Conservation (phyloP, 2,888 invertebrate genomes). For the Aplocera efformata region DNA sequence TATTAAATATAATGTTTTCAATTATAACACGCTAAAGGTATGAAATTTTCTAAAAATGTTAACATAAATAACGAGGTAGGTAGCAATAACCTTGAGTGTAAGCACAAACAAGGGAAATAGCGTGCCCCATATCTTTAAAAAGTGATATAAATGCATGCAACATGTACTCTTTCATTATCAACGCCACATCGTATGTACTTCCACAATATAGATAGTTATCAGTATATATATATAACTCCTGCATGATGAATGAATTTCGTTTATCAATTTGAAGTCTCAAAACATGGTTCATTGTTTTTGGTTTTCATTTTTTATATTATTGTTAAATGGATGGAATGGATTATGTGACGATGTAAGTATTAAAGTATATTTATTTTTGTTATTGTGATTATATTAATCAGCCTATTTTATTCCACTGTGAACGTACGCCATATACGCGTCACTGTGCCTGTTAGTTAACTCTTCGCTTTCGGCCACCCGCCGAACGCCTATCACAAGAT, state of each 20-base stretch:
- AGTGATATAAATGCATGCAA: slow-evolving; percentile 19
- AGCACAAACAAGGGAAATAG: slow-evolving; percentile 19
- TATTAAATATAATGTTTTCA: too few species aligned
- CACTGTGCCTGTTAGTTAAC: too few species aligned
- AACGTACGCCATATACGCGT: too few species aligned
- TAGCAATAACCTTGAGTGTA: slow-evolving; percentile 10
- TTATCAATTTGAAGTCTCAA: slow-evolving; percentile 3
- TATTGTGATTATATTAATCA: too few species aligned
- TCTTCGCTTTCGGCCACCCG: too few species aligned
- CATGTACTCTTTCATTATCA: slow-evolving; percentile 20
- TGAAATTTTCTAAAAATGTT: too few species aligned
- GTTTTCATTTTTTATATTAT: slow-evolving; percentile 8
- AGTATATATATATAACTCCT: slow-evolving; percentile 38
- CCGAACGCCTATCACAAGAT: too few species aligned
- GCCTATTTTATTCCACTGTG: too few species aligned
- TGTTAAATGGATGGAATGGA: slow-evolving; percentile 1
- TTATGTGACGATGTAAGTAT: slow-evolving; percentile 2
- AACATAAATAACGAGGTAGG: neutral
- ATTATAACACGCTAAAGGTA: too few species aligned
- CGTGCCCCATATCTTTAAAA: slow-evolving; percentile 20
- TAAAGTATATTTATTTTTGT: too few species aligned
- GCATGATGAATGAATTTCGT: slow-evolving; percentile 1
- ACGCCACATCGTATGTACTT: slow-evolving; percentile 24
- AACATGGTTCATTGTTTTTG: slow-evolving; percentile 8
- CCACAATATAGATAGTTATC: slow-evolving; percentile 44